phyloP scores from a whole-genome alignment of 2,888 invertebrate species.

The Macropis europaea region DNA sequence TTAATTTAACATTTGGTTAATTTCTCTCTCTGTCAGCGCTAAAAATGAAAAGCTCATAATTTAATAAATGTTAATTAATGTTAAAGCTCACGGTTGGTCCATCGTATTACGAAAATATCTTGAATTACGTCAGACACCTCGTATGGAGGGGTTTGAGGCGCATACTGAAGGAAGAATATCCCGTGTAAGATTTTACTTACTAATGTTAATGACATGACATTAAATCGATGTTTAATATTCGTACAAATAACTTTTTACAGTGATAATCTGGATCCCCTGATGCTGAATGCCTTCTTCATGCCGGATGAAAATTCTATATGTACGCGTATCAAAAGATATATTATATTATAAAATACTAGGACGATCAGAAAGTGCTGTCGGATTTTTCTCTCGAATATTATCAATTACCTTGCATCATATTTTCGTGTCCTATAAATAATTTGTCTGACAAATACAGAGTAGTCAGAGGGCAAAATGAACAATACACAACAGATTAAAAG shows the following conservation, averaged over 20 bases:
- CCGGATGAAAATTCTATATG: constrained; percentile 35
- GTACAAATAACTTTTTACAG: constrained; percentile 37
- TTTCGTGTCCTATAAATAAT: no score
- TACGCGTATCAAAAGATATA: constrained; percentile 8
- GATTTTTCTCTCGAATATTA: no score
- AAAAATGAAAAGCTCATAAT: no score
- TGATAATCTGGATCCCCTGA: constrained; percentile 22
- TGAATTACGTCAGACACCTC: constrained; percentile 24
- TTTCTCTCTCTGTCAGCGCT: neutral
- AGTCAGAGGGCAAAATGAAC: no score
- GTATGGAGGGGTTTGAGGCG: constrained; percentile 20
- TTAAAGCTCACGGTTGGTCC: constrained; percentile 42
- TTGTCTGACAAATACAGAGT: no score
- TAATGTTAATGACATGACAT: neutral
- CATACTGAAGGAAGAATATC: accelerated
- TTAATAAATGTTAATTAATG: constrained; percentile 39
- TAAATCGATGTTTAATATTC: neutral
- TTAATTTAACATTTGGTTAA: neutral
- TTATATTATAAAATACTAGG: neutral
- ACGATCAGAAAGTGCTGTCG: no score
- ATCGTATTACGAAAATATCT: constrained; percentile 46
- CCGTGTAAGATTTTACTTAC: constrained; percentile 1
- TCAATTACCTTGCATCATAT: no score
- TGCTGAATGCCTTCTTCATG: constrained; percentile 46
- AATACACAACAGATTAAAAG: no score